Evolutionary conservation across 2,888 invertebrate genomes (phyloP).

Genomic region (Prosapia bicincta): DNA sequence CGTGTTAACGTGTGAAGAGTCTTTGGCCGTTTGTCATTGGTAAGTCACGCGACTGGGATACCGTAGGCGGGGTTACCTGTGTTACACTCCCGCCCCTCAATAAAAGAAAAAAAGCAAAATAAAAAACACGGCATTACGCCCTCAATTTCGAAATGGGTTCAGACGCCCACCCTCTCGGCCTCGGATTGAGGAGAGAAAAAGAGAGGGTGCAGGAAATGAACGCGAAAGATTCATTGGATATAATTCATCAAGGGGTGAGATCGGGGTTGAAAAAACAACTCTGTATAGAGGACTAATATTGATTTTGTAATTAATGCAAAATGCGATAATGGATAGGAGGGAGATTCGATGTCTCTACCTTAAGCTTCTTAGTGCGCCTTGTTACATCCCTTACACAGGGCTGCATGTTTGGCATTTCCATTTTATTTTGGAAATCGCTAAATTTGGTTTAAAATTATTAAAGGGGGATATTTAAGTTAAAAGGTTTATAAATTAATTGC

Average conservation of each 20-base stretch:
- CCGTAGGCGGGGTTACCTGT: slow-evolving; percentile 22
- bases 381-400: neutral
- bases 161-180: neutral
- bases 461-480: too few species aligned
- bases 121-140: slow-evolving; percentile 2
- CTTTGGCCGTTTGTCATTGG: slow-evolving; percentile 7
- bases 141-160: neutral
- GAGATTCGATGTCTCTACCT: neutral
- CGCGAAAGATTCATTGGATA: slow-evolving; percentile 36
- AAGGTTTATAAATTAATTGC: too few species aligned
- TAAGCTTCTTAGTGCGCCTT: neutral
- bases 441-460: too few species aligned
- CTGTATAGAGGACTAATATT: slow-evolving; percentile 35
- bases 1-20: neutral
- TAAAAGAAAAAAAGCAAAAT: neutral
- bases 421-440: too few species aligned
- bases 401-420: too few species aligned
- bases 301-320: slow-evolving; percentile 44
- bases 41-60: neutral
- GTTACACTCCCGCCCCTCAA: slow-evolving; percentile 19
- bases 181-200: neutral
- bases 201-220: slow-evolving; percentile 33
- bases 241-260: slow-evolving; percentile 35
- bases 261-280: slow-evolving; percentile 21
- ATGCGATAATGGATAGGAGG: slow-evolving; percentile 40